Evolutionary conservation across 2,113 vertebrate species (phyloP).

Genomic region (Falco punctatus): DNA sequence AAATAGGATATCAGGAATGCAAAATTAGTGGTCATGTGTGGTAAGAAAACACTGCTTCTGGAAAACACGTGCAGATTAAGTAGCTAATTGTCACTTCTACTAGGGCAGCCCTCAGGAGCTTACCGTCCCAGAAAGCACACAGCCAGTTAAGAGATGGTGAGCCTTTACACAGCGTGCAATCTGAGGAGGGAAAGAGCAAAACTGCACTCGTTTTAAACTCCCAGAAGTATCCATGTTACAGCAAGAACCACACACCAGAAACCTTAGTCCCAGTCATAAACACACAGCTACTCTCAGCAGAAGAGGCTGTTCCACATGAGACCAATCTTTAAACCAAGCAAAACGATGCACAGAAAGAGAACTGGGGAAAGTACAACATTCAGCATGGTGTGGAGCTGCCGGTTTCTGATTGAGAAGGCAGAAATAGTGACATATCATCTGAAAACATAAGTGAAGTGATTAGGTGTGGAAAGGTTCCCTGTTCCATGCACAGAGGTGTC

Average conservation of each 20-base stretch:
- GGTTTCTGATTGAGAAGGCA: background rate
- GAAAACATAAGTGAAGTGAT: background rate
- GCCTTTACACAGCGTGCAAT: no score
- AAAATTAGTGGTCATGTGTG: background rate
- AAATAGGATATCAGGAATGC: background rate
- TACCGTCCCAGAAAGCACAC: background rate
- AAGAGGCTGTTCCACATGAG: background rate
- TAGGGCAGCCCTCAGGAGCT: background rate
- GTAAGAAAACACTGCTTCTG: background rate
- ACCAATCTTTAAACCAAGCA: background rate
- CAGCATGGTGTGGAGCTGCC: background rate
- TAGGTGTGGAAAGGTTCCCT: background rate
- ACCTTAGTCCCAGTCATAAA: background rate
- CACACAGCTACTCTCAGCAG: background rate
- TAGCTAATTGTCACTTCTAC: background rate
- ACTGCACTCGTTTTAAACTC: background rate
- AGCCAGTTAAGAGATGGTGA: background rate
- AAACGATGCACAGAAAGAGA: background rate
- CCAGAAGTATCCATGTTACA: background rate
- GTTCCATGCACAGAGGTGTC: background rate
- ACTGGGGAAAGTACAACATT: background rate
- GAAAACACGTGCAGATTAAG: background rate
- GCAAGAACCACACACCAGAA: background rate
- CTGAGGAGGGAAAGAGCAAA: background rate
- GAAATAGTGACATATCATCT: background rate